These are phyloP conservation scores for Heliangelus exortis DNA, from an alignment of 2,797 vertebrate genomes.

Conservation along the genomic window DNA sequence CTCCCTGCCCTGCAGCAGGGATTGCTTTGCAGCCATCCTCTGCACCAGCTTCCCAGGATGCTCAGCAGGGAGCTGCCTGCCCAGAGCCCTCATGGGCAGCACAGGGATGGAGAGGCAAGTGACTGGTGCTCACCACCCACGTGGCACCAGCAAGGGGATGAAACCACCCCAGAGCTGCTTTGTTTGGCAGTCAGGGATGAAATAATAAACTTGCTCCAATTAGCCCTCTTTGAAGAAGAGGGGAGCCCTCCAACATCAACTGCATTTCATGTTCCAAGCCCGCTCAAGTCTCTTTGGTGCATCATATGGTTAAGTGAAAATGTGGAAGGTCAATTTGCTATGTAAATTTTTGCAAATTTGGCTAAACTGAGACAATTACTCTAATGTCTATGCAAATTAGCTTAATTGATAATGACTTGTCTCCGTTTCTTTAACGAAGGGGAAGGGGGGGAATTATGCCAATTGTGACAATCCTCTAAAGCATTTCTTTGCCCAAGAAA, in stretches of 20 bases:
- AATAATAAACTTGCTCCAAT: slow-evolving; percentile 76
- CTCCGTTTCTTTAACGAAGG: slow-evolving; percentile 61
- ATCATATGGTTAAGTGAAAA: slow-evolving; percentile 72
- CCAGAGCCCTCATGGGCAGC: too few species aligned
- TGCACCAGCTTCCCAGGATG: too few species aligned
- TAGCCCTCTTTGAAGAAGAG: slow-evolving; percentile 56
- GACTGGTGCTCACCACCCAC: neutral
- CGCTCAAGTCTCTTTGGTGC: slow-evolving; percentile 23
- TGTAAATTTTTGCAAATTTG: slow-evolving; percentile 78
- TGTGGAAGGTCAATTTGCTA: slow-evolving; percentile 79
- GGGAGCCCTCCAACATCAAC: slow-evolving; percentile 71
- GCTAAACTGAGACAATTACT: slow-evolving; percentile 80
- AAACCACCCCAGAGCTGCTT: slow-evolving; percentile 49
- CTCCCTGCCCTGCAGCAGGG: neutral
- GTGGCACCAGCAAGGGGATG: slow-evolving; percentile 9
- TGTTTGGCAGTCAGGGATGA: slow-evolving; percentile 73
- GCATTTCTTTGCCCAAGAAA: slow-evolving; percentile 67
- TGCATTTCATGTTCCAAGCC: slow-evolving; percentile 49
- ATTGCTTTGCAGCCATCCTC: neutral
- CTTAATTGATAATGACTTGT: slow-evolving; percentile 79
- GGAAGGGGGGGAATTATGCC: slow-evolving; percentile 40
- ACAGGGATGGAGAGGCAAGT: too few species aligned
- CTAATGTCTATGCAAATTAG: slow-evolving; percentile 79
- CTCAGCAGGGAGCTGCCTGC: too few species aligned
- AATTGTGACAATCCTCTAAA: slow-evolving; percentile 72